These are phyloP conservation scores for Gadopsis bispinosus DNA, from an alignment of 2,797 vertebrate species.

Conservation along the genomic window DNA sequence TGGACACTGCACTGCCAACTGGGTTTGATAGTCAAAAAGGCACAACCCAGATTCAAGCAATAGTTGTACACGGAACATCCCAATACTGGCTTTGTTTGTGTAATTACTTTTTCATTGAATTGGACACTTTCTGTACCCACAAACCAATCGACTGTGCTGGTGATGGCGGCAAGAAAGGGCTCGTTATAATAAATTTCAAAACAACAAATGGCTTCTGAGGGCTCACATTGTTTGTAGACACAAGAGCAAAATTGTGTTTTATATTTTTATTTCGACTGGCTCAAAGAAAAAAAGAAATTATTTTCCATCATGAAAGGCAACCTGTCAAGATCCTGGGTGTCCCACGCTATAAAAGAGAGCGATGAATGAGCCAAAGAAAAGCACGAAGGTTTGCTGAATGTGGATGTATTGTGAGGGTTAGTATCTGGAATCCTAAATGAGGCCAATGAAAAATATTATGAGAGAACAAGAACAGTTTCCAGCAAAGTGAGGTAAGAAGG, in stretches of 20 bases:
- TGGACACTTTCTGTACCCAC: slow-evolving; percentile 41
- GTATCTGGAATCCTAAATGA: slow-evolving; percentile 40
- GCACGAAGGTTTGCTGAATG: slow-evolving; percentile 29
- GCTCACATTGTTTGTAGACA: slow-evolving; percentile 41
- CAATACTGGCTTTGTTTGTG: slow-evolving; percentile 47
- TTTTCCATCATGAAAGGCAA: slow-evolving; percentile 44
- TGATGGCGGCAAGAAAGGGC: slow-evolving; percentile 19
- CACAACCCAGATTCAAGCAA: slow-evolving; percentile 49
- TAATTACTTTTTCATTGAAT: slow-evolving; percentile 56
- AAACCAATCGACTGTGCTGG: slow-evolving; percentile 42
- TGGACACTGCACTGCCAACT: slow-evolving; percentile 49
- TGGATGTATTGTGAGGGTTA: slow-evolving; percentile 1
- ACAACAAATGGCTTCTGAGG: slow-evolving; percentile 60
- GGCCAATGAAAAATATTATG: slow-evolving; percentile 35
- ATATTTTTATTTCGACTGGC: slow-evolving; percentile 24
- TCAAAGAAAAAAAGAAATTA: slow-evolving; percentile 53
- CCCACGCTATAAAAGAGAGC: background rate
- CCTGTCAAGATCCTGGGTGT: slow-evolving; percentile 37
- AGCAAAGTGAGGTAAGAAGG: slow-evolving; percentile 20
- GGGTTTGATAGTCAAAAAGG: slow-evolving; percentile 50
- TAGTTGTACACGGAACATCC: slow-evolving; percentile 38
- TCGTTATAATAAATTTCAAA: slow-evolving; percentile 48
- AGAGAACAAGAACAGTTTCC: slow-evolving; percentile 31
- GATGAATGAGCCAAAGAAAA: slow-evolving; percentile 38
- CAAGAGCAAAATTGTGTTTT: slow-evolving; percentile 45